Evolutionary conservation across 2,888 invertebrate genomes (phyloP), one percentile per base, ranked within the genome.

Genomic region (Elysia crispata): DNA sequence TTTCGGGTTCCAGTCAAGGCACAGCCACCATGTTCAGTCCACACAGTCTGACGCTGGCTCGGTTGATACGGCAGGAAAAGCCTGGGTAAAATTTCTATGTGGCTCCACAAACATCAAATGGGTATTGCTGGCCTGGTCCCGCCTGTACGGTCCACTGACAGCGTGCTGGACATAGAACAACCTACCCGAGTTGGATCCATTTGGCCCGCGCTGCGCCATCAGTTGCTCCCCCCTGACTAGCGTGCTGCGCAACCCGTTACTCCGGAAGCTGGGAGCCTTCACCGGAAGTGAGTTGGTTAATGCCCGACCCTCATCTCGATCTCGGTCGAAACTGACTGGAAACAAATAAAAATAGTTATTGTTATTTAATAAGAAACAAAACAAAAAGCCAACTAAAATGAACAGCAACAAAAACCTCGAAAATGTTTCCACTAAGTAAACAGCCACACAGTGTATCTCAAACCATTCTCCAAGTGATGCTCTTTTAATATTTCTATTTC

Each of bases 251-350:
- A 87, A 82, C 70, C 86, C 87, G 85, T 86, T 85, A n/a, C 86
- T 85, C 73, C 87, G 81, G 81, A 85, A 86, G 60, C 84, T 84
- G 64, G 86, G 86, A 31, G 84, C 81, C 82, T 88, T 88, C n/a
- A 81, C 31, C 50, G 86, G 83, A 66, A 85, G 49, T 11, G 86
- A 81, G 77, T 81, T 80, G 75, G 84, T 77, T 49, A 67, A 82
- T 31, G 77, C 83, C 8, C 79, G 64, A 31, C 57, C 28, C 11
- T 73, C 79, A 5, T 76, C 76, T 41, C 76, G 28, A 5, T 76
- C 76, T 30, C 66, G 41, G 31, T 78, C 77, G 30, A 72, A 72
- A 23, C 60, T 62, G 11, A 60, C 77, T 78, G 70, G 6, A 31
- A 70, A 31, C 28, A 20, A 23, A 25, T 5, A 41, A 57, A 31